Evolutionary conservation across 2,797 vertebrate genomes (phyloP).

Genomic region (Xenentodon cancila): DNA sequence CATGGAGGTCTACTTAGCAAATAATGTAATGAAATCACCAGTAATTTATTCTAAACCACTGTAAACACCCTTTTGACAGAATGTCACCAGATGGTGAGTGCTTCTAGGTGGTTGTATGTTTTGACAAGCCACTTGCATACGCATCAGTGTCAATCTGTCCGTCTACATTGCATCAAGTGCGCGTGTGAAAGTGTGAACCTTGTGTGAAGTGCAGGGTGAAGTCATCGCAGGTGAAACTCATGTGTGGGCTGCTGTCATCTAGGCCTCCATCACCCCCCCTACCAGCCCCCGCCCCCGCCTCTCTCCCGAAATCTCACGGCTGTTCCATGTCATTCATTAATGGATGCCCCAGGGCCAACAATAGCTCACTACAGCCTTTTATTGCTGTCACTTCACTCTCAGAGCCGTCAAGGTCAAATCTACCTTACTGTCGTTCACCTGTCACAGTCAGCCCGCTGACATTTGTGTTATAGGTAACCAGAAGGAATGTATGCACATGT

Average conservation of each 20-base stretch:
- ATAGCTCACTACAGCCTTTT: constrained; percentile 80
- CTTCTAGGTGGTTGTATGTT: constrained; percentile 45
- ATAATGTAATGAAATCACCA: constrained; percentile 65
- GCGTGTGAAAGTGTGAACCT: constrained; percentile 24
- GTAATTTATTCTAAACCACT: constrained; percentile 62
- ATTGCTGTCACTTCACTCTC: constrained; percentile 77
- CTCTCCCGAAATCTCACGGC: constrained; percentile 62
- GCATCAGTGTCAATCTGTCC: constrained; percentile 12
- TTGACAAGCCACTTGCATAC: constrained; percentile 39
- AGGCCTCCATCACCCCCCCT: constrained; percentile 68
- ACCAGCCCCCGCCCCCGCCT: constrained; percentile 19
- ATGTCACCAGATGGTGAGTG: constrained; percentile 34
- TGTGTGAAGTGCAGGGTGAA: constrained; percentile 23
- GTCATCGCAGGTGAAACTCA: constrained; percentile 60
- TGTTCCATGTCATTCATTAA: constrained; percentile 83
- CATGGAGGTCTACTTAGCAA: constrained; percentile 62
- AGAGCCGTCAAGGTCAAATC: constrained; percentile 79
- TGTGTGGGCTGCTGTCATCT: constrained; percentile 72
- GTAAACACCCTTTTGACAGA: constrained; percentile 59
- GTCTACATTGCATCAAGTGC: constrained; percentile 7
- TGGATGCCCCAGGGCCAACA: constrained; percentile 79
- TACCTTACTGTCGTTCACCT: constrained; percentile 74
- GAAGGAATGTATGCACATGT: constrained; percentile 1
- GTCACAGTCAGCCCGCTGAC: constrained; percentile 75
- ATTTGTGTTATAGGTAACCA: constrained; percentile 70